Conservation (phyloP, 2,888 invertebrate species). For the Serrognathus titanus region DNA sequence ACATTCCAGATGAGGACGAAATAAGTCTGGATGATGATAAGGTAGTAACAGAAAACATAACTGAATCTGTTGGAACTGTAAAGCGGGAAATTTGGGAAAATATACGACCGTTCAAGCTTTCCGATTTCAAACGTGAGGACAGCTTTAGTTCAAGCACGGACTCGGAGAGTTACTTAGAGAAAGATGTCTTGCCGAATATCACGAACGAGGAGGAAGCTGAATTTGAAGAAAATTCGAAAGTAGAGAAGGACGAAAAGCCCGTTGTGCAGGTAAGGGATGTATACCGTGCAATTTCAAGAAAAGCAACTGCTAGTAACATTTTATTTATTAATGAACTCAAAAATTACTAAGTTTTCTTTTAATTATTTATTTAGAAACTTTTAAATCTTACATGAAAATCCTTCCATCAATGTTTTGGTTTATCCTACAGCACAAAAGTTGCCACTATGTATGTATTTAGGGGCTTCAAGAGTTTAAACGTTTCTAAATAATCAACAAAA, state of each 20-base stretch:
- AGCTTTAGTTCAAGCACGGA: slow-evolving; percentile 41
- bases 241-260: slow-evolving; percentile 25
- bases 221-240: slow-evolving; percentile 24
- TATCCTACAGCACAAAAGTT: too few species aligned
- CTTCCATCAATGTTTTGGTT: too few species aligned
- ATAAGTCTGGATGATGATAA: slow-evolving; percentile 27
- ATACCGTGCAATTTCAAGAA: too few species aligned
- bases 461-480: too few species aligned
- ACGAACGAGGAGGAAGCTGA: slow-evolving; percentile 45
- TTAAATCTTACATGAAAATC: too few species aligned
- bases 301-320: too few species aligned
- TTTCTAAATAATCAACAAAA: too few species aligned
- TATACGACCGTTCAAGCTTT: slow-evolving; percentile 50
- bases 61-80: slow-evolving; percentile 2
- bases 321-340: too few species aligned
- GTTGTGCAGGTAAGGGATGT: too few species aligned
- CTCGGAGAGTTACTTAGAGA: slow-evolving; percentile 46
- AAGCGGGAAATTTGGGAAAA: slow-evolving; percentile 19
- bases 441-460: too few species aligned
- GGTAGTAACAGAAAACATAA: slow-evolving; percentile 24
- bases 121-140: slow-evolving; percentile 55
- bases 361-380: too few species aligned
- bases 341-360: too few species aligned
- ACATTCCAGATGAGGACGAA: slow-evolving; percentile 37
- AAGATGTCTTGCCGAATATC: slow-evolving; percentile 43